Conservation (phyloP, 2,888 invertebrate species). For the Dolomedes plantarius region DNA sequence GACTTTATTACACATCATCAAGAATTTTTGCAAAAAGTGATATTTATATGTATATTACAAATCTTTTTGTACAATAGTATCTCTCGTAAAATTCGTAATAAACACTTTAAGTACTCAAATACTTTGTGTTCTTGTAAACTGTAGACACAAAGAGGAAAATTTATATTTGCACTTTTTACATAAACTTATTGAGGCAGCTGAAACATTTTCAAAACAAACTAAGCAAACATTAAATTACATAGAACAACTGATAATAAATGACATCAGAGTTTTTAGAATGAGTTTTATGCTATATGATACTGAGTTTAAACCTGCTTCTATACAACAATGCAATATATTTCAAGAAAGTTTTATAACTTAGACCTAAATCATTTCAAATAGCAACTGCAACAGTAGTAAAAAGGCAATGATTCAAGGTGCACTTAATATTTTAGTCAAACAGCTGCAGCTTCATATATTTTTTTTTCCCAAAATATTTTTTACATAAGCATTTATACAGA, state of each 20-base stretch:
- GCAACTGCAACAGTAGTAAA: slow-evolving; percentile 14
- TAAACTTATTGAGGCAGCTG: slow-evolving; percentile 50
- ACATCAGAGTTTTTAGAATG: slow-evolving; percentile 17
- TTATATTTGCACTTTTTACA: slow-evolving; percentile 49
- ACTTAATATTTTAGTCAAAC: neutral
- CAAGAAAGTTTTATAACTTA: slow-evolving; percentile 20
- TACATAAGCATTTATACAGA: no score
- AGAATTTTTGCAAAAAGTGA: slow-evolving; percentile 70
- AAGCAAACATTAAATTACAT: slow-evolving; percentile 10
- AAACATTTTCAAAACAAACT: slow-evolving; percentile 3
- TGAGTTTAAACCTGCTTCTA: slow-evolving; percentile 23
- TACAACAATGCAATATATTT: slow-evolving; percentile 34
- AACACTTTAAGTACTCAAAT: slow-evolving; percentile 65
- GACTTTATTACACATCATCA: slow-evolving; percentile 70
- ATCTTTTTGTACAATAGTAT: slow-evolving; percentile 67
- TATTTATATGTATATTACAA: slow-evolving; percentile 70
- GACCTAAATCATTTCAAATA: slow-evolving; percentile 23
- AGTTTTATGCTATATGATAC: slow-evolving; percentile 8
- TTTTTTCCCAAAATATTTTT: neutral
- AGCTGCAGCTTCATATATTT: neutral
- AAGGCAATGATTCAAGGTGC: slow-evolving; percentile 21
- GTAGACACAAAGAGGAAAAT: slow-evolving; percentile 56
- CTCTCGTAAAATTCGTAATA: slow-evolving; percentile 66
- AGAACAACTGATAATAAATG: slow-evolving; percentile 21
- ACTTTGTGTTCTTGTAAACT: slow-evolving; percentile 65